Conservation (phyloP, 2,888 invertebrate species). For the Gymnocheta viridis region DNA sequence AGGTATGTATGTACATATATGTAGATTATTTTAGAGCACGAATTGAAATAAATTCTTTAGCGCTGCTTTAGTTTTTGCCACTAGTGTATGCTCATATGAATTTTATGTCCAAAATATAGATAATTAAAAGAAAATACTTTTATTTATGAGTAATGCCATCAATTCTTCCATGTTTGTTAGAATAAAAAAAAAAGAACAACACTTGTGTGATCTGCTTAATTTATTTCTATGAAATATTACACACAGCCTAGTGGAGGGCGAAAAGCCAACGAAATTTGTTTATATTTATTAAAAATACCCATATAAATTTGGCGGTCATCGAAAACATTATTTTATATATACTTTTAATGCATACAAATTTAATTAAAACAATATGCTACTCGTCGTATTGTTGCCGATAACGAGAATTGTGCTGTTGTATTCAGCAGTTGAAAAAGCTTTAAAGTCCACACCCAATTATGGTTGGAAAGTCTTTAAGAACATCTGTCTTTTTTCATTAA, state of each 20-base stretch:
- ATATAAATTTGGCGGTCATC: slow-evolving; percentile 39
- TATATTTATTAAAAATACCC: background rate
- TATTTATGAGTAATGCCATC: slow-evolving; percentile 23
- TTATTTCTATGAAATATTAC: background rate
- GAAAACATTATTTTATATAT: slow-evolving; percentile 26
- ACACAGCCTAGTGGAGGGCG: slow-evolving; percentile 1
- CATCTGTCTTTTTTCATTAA: slow-evolving; percentile 57
- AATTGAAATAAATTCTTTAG: no score
- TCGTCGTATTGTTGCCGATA: background rate
- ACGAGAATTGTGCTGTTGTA: slow-evolving; percentile 16
- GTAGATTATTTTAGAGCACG: no score
- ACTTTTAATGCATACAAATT: slow-evolving; percentile 26
- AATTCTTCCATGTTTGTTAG: background rate
- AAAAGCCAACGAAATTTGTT: slow-evolving; percentile 11
- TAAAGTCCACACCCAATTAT: slow-evolving; percentile 64
- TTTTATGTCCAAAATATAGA: no score
- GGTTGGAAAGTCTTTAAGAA: slow-evolving; percentile 61
- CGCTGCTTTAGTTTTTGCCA: no score
- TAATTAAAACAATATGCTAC: slow-evolving; percentile 62
- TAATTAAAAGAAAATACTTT: no score
- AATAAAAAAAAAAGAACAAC: background rate
- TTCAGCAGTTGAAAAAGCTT: slow-evolving; percentile 30
- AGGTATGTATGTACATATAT: no score
- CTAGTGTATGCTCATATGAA: no score
- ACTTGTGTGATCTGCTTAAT: slow-evolving; percentile 4